Evolutionary conservation across 2,888 invertebrate genomes (phyloP).

Genomic region (Marasmarcha lunaedactyla): DNA sequence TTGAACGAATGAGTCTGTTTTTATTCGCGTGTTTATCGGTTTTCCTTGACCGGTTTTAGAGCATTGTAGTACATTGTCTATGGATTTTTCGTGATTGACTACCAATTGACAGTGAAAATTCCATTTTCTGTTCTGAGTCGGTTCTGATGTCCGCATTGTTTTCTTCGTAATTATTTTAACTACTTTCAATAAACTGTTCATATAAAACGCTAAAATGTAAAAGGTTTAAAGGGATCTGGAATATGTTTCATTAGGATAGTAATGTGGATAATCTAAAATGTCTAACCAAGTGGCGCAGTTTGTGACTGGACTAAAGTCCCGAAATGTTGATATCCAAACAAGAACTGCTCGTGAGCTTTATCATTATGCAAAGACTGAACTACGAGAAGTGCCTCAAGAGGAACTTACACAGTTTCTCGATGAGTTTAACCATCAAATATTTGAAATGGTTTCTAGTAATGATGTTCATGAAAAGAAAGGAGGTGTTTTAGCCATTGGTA

Average conservation of each 20-base stretch:
- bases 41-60: too few relatives aligned
- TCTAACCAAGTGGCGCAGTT: constrained; percentile 78
- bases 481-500: constrained; percentile 92
- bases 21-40: too few relatives aligned
- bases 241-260: constrained; percentile 7
- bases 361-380: constrained; percentile 90
- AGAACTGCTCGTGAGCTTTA: constrained; percentile 92
- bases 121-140: too few relatives aligned
- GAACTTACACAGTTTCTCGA: constrained; percentile 93
- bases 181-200: too few relatives aligned
- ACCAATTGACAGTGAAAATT: too few relatives aligned
- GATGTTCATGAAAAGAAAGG: constrained; percentile 96
- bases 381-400: constrained; percentile 90
- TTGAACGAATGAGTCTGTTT: too few relatives aligned
- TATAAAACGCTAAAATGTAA: not conserved
- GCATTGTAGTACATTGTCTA: too few relatives aligned
- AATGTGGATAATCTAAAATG: constrained; percentile 30
- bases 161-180: too few relatives aligned
- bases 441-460: constrained; percentile 94
- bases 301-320: constrained; percentile 89
- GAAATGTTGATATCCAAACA: constrained; percentile 84
- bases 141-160: too few relatives aligned
- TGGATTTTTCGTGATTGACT: too few relatives aligned
- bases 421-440: constrained; percentile 94
- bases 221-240: constrained; percentile 10